These are phyloP conservation scores for Cricetomys ansorgei DNA, from an alignment of 2,113 vertebrate species.

Conservation along the genomic window DNA sequence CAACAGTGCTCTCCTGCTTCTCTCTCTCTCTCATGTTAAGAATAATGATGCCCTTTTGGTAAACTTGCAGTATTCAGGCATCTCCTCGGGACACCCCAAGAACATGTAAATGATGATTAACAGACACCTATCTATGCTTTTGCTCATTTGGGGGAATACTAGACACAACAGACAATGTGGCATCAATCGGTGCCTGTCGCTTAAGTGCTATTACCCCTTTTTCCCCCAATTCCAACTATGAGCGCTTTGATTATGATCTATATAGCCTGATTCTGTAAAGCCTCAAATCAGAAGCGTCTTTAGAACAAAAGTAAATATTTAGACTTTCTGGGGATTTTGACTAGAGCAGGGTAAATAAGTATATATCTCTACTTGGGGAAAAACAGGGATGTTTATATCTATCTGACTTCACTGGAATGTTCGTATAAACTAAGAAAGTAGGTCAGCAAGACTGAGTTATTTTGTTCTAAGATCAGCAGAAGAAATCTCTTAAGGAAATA, in stretches of 20 bases:
- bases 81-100: no score
- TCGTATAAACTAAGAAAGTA: slow-evolving; percentile 23
- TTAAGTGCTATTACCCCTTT: not conserved
- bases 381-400: slow-evolving; percentile 24
- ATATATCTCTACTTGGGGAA: not conserved
- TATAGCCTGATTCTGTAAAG: slow-evolving; percentile 20
- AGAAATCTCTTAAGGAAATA: slow-evolving; percentile 42
- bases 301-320: slow-evolving; percentile 43
- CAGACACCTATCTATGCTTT: accelerated
- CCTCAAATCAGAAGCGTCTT: slow-evolving; percentile 8
- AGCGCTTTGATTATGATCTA: not conserved
- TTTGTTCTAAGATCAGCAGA: not conserved
- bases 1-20: not conserved
- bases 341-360: not conserved
- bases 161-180: not conserved
- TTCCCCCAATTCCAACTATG: not conserved
- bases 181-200: not conserved
- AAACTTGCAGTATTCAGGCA: accelerated
- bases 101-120: not conserved
- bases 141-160: not conserved
- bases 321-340: not conserved
- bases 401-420: slow-evolving; percentile 34
- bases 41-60: no score
- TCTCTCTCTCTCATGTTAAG: not conserved
- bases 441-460: slow-evolving; percentile 26